Evolutionary conservation across 2,797 vertebrate species (phyloP), one percentile per base, ranked within the genome.

Genomic region (Chaenodraco wilsoni): DNA sequence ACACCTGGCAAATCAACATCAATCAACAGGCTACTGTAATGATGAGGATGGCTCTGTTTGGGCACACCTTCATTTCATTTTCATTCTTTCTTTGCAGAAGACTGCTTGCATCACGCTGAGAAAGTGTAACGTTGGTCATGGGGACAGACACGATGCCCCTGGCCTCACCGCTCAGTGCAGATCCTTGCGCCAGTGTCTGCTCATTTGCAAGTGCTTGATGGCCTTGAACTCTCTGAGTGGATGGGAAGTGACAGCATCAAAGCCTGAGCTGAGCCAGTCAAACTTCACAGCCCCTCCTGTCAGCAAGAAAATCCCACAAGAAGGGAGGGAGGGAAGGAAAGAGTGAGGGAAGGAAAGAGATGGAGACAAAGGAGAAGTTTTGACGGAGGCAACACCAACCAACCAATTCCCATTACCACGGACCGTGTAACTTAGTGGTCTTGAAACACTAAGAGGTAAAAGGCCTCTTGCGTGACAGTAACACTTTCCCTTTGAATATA

Each of bases 161-260:
- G 79, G 84, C 82, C 69, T 75, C 74, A 60, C 52, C 59, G 62
- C 82, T 79, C 61, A 41, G 76, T 67, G 65, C 75, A 73, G 81
- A 84, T 72, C 76, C 77, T 75, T 62, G 76, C 59, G 23, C 79
- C 73, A 56, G 72, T 87, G 81, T 77, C 84, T 84, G 76, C 89
- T 94, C 86, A 94, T 93, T 92, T 92, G 90, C 93, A 90, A 92
- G 88, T 82, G 82, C 78, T 90, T 92, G 92, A 94, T 92, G 85
- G 91, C 87, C 91, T 88, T 94, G 91, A 94, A 94, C 90, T 90
- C 83, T 86, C 21, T 93, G 93, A 94, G 85, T 88, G 86, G 84
- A 94, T 93, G 80, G 85, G 85, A 94, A 92, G 93, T 93, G 93
- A 94, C 94, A 90, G 93, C 90, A 90, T 93, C 92, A 94, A 94